phyloP scores from a whole-genome alignment of 2,113 vertebrate genomes.

The Stegastes partitus region DNA sequence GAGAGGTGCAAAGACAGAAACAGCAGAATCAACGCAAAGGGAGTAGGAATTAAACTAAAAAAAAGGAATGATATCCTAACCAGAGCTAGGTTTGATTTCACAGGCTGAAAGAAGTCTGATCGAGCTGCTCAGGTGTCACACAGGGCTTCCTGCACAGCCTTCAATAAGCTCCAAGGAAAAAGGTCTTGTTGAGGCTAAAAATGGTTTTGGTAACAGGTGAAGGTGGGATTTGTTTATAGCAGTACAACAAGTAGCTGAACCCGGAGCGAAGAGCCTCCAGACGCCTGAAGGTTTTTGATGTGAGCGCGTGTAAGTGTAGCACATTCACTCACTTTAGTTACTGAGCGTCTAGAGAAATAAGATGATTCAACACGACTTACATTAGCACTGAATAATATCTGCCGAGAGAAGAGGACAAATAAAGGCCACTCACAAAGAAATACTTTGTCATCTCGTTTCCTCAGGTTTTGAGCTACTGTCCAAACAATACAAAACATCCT shows the following conservation, averaged over 20 bases:
- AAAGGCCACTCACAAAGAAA: too few species aligned
- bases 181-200: neutral
- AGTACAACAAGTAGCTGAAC: neutral
- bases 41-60: neutral
- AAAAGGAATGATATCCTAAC: neutral
- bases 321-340: too few species aligned
- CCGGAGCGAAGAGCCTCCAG: neutral
- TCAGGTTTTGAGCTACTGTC: too few species aligned
- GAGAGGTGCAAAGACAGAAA: neutral
- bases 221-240: neutral
- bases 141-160: conserved; percentile 1
- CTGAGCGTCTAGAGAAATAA: too few species aligned
- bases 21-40: neutral
- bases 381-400: too few species aligned
- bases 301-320: too few species aligned
- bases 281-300: too few species aligned
- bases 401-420: too few species aligned
- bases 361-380: too few species aligned
- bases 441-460: too few species aligned
- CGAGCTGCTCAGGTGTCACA: neutral
- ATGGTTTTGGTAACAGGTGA: neutral
- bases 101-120: neutral
- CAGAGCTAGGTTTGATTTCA: conserved; percentile 5
- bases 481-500: too few species aligned
- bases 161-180: neutral